Percentiles rank a stretch among this genome's conserved stretches.
Conservation (phyloP, 2,113 vertebrate genomes). For the Eira barbara region DNA sequence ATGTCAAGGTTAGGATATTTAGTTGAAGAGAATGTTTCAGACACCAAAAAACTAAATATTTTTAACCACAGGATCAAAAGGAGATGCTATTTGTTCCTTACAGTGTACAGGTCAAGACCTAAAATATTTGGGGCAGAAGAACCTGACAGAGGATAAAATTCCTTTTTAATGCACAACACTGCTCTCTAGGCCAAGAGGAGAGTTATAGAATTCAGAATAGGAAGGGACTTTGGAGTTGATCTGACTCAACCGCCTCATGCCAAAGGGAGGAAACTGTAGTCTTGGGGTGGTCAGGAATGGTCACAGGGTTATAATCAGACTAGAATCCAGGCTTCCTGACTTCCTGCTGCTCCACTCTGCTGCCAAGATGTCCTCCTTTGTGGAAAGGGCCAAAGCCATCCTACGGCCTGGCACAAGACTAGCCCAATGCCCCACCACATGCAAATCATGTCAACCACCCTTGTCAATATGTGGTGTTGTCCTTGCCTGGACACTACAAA, state of each 20-base stretch:
- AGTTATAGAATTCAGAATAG: not conserved
- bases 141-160: not conserved
- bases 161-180: not conserved
- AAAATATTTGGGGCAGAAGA: not conserved
- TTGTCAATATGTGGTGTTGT: too few species aligned
- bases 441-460: not conserved
- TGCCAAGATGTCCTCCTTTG: not conserved
- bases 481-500: not conserved
- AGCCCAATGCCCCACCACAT: too few species aligned
- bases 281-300: too few species aligned
- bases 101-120: not conserved
- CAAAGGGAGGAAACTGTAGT: not conserved
- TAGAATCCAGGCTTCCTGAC: not conserved
- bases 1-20: slow-evolving; percentile 76
- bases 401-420: not conserved
- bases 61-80: slow-evolving; percentile 43
- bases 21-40: slow-evolving; percentile 68
- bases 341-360: not conserved
- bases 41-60: slow-evolving; percentile 43
- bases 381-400: not conserved
- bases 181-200: not conserved
- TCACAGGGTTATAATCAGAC: not conserved
- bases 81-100: not conserved
- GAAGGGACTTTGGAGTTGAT: not conserved
- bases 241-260: not conserved